Evolutionary conservation across 2,888 invertebrate genomes (phyloP), one percentile per base, ranked within the genome.

Genomic region (Amorpha juglandis): DNA sequence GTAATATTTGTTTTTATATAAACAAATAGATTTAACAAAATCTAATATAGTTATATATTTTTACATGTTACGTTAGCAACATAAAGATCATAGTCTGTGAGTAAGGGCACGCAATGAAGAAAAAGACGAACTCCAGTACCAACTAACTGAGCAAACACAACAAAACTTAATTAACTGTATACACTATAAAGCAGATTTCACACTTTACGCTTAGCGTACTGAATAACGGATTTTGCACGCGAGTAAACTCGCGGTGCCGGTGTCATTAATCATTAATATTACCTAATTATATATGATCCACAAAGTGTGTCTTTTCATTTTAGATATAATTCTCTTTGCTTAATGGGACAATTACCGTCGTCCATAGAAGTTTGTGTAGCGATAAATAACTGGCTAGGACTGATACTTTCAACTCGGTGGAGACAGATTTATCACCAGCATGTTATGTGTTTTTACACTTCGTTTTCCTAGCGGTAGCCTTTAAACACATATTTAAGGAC

Each of bases 231-330:
- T 42, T 58, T 58, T 58, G 19, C 58, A 42, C 6, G 19, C 19
- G 38, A 58, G 21, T 38, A 42, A 58, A 58, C 38, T 58, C 58
- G 19, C 16, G 19, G 11, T 42, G 42, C 38, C 14, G 58, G 42
- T 19, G 38, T 58, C 58, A 21, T 58, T 58, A 58, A 42, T 58
- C 58, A 58, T 42, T 58, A 58, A 42, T 42, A 58, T 12, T 19
- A 38, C 11, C 19, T 58, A 19, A 58, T 42, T 42, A 52, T 48
- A 16, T 50, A 58, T 58, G 38, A 16, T 58, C 11, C 19, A 42
- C 11, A 58, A 19, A 58, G 16, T 58, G 58, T 58, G 58, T 58
- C 58, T 19, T 38, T 58, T 16, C 38, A 19, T 50, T 19, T 50
- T 38, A 16, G 35, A n/a, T 16, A 38, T 55, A 55, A 55, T 55